Evolutionary conservation across 2,888 invertebrate species (phyloP).

Genomic region (Apamea monoglypha): DNA sequence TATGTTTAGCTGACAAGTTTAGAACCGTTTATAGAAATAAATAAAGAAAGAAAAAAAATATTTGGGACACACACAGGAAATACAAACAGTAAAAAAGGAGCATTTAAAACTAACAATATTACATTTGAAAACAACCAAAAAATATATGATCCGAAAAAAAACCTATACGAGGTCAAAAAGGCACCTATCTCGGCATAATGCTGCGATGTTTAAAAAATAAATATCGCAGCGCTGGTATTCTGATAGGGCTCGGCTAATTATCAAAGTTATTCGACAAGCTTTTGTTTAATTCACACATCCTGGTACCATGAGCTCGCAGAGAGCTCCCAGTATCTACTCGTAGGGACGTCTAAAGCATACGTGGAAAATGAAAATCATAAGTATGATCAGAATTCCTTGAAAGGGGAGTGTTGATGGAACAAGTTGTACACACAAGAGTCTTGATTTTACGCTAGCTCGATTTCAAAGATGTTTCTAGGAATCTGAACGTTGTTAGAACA

Average conservation of each 20-base stretch:
- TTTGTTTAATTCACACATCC: background rate
- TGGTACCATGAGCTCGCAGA: background rate
- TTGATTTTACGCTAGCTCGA: slow-evolving; percentile 2
- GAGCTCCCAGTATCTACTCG: background rate
- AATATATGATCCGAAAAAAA: too few relatives aligned
- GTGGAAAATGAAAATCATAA: slow-evolving; percentile 3
- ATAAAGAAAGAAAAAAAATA: too few relatives aligned
- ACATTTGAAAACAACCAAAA: too few relatives aligned
- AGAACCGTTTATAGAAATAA: too few relatives aligned
- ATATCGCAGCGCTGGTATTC: too few relatives aligned
- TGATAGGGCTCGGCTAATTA: background rate
- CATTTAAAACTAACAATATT: too few relatives aligned
- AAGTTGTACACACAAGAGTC: background rate
- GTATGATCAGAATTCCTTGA: background rate
- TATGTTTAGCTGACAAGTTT: too few relatives aligned
- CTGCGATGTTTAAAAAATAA: too few relatives aligned
- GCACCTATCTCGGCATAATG: too few relatives aligned
- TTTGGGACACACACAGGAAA: too few relatives aligned
- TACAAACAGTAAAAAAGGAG: too few relatives aligned
- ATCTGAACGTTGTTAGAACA: background rate
- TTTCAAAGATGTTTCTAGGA: slow-evolving; percentile 4
- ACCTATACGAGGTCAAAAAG: too few relatives aligned
- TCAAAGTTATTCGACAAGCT: background rate
- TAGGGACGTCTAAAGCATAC: background rate
- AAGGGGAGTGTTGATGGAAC: background rate